phyloP scores from a whole-genome alignment of 2,113 vertebrate species.

The Hydrolagus affinis region DNA sequence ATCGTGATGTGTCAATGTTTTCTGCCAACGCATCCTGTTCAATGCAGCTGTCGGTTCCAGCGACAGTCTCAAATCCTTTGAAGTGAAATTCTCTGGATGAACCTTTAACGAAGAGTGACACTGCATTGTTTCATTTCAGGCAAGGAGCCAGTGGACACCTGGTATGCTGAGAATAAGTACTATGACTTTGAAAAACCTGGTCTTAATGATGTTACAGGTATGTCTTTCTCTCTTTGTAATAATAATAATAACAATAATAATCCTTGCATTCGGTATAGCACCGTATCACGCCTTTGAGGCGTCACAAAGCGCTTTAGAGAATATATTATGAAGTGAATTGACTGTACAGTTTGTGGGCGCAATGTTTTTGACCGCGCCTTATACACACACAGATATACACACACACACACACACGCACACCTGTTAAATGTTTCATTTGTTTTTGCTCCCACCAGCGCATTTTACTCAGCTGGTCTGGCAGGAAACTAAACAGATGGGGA shows the following conservation, averaged over 20 bases:
- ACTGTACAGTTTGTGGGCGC: too few relatives aligned
- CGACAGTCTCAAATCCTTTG: too few relatives aligned
- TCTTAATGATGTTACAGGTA: not conserved
- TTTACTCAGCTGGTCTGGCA: constrained; percentile 8
- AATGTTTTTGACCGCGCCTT: not conserved
- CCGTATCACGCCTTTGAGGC: not conserved
- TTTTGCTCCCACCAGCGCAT: not conserved
- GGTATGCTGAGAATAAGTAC: constrained; percentile 7
- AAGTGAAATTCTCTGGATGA: too few relatives aligned
- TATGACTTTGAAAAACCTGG: constrained; percentile 20
- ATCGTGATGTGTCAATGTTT: too few relatives aligned
- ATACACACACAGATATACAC: not conserved
- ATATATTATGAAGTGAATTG: too few relatives aligned
- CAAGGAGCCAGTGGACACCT: not conserved
- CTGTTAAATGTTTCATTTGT: not conserved
- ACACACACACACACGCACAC: not conserved
- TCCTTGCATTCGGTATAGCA: too few relatives aligned
- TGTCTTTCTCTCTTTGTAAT: not conserved
- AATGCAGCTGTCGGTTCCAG: too few relatives aligned
- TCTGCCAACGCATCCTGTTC: too few relatives aligned
- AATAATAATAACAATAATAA: not conserved
- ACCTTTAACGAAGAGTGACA: not conserved
- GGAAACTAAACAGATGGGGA: constrained; percentile 4
- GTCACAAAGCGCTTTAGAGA: not conserved
- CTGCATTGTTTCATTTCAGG: constrained; percentile 13